Evolutionary conservation across 2,113 vertebrate species (phyloP).

Genomic region (Conger conger): DNA sequence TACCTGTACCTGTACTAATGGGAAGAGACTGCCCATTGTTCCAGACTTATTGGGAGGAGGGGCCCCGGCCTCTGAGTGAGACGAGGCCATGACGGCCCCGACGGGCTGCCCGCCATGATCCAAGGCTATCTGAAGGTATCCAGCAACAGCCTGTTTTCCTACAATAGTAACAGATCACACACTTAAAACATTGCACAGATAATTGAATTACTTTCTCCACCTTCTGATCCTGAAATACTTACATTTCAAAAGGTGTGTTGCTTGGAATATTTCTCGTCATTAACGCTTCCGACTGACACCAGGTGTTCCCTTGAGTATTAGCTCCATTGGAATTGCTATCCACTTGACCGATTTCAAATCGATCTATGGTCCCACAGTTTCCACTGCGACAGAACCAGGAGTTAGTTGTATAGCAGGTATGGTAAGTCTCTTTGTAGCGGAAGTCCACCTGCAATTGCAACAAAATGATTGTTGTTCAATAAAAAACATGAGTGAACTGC

Average conservation of each 20-base stretch:
- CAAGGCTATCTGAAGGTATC: not conserved
- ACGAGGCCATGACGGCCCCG: too few relatives aligned
- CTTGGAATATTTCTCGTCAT: constrained; percentile 31
- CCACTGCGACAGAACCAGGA: constrained; percentile 19
- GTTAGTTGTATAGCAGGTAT: not conserved
- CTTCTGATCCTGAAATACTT: constrained; percentile 5
- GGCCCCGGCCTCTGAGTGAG: too few relatives aligned
- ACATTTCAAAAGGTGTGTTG: constrained; percentile 56
- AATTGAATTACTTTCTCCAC: not conserved
- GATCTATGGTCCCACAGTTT: constrained; percentile 23
- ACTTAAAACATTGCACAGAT: not conserved
- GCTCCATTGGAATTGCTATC: constrained; percentile 25
- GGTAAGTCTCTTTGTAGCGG: constrained; percentile 39
- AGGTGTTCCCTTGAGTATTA: accelerated
- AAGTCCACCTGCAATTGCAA: constrained; percentile 53
- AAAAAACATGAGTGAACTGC: not conserved
- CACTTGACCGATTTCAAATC: constrained; percentile 10
- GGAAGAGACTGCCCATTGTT: too few relatives aligned
- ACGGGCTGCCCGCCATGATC: too few relatives aligned
- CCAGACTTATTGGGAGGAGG: too few relatives aligned
- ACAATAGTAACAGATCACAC: not conserved
- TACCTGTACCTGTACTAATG: too few relatives aligned
- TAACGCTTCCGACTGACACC: constrained; percentile 60
- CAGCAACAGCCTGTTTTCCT: constrained; percentile 32
- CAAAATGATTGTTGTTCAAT: not conserved